These are phyloP conservation scores for Cynoglossus semilaevis DNA, from an alignment of 2,113 vertebrate genomes.

Conservation along the genomic window DNA sequence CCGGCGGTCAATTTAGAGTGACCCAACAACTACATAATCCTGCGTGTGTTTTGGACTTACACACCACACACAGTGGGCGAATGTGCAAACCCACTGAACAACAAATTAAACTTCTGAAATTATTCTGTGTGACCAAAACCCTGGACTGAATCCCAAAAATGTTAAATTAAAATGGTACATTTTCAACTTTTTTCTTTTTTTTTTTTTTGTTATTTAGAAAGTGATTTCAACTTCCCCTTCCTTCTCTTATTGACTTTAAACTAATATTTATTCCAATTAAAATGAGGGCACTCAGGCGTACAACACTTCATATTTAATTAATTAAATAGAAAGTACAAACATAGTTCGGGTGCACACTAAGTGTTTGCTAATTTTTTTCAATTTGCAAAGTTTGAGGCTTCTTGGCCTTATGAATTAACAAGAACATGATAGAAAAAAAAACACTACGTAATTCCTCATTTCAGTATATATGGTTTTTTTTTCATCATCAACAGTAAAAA, in stretches of 20 bases:
- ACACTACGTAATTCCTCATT: too few relatives aligned
- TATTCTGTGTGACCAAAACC: too few relatives aligned
- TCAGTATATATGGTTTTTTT: too few relatives aligned
- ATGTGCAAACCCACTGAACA: too few relatives aligned
- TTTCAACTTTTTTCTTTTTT: slow-evolving; percentile 9
- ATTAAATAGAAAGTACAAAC: slow-evolving; percentile 64
- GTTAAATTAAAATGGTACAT: not conserved
- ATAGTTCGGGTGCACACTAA: slow-evolving; percentile 58
- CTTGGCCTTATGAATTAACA: slow-evolving; percentile 23
- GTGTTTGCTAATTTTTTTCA: slow-evolving; percentile 53
- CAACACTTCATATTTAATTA: slow-evolving; percentile 79
- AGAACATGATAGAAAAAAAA: not conserved
- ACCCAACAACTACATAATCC: too few relatives aligned
- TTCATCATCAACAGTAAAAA: too few relatives aligned
- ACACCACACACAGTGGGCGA: too few relatives aligned
- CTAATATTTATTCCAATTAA: slow-evolving; percentile 82
- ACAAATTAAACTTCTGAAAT: too few relatives aligned
- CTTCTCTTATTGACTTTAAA: slow-evolving; percentile 71
- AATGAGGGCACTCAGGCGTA: slow-evolving; percentile 70
- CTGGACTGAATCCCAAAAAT: too few relatives aligned
- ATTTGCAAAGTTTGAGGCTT: slow-evolving; percentile 20
- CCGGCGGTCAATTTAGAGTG: too few relatives aligned
- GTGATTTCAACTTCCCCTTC: slow-evolving; percentile 70
- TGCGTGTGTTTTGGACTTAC: too few relatives aligned
- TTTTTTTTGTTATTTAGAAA: slow-evolving; percentile 6